Conservation (phyloP, 2,113 vertebrate species). For the Mandrillus leucophaeus region DNA sequence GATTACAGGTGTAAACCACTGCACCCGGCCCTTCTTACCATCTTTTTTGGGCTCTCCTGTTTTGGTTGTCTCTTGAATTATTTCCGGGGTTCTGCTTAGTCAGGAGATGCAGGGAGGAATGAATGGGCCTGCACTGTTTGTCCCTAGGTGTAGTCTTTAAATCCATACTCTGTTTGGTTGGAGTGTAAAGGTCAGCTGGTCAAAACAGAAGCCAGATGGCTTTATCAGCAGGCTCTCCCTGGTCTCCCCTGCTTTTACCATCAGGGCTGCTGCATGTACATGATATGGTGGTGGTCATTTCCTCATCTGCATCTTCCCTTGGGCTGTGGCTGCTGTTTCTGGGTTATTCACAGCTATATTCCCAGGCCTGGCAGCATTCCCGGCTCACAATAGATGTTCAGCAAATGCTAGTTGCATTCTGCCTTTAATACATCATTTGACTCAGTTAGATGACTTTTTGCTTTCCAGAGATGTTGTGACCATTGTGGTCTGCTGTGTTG, state of each 20-base stretch:
- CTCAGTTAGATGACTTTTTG: background rate
- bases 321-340: background rate
- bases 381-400: background rate
- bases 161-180: background rate
- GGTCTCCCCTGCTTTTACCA: too few species aligned
- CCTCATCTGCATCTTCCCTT: background rate
- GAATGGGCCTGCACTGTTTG: background rate
- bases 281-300: background rate
- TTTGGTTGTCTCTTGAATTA: background rate
- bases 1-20: too few species aligned
- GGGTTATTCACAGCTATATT: background rate
- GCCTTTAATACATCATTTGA: background rate
- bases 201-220: background rate
- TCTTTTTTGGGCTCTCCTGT: background rate
- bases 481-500: background rate
- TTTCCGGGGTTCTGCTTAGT: background rate
- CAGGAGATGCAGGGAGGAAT: background rate
- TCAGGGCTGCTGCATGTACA: background rate
- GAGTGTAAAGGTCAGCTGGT: background rate
- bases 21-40: accelerated
- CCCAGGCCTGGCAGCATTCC: background rate
- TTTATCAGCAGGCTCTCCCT: background rate
- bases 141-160: background rate
- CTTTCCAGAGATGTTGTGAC: background rate
- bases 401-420: background rate